Evolutionary conservation across 2,113 vertebrate species (phyloP).

Genomic region (Rhizomys pruinosus): DNA sequence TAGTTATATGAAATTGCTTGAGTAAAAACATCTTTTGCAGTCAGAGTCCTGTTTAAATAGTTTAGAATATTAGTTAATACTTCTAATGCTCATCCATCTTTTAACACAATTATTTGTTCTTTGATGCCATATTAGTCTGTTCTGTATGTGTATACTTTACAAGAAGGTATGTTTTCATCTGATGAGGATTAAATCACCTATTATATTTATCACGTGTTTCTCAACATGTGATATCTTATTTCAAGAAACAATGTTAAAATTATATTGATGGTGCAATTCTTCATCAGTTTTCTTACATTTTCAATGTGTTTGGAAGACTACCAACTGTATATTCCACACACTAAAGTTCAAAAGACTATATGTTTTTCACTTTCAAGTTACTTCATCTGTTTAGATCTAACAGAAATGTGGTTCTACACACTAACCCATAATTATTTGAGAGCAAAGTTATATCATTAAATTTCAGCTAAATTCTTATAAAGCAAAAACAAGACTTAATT

Average conservation of each 20-base stretch:
- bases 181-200: slow-evolving; percentile 64
- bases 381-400: slow-evolving; percentile 24
- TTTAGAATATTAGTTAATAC: slow-evolving; percentile 52
- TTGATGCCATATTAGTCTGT: slow-evolving; percentile 82
- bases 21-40: slow-evolving; percentile 60
- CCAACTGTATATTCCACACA: slow-evolving; percentile 11
- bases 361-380: slow-evolving; percentile 43
- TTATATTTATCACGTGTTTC: slow-evolving; percentile 42
- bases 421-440: slow-evolving; percentile 63
- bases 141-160: slow-evolving; percentile 78
- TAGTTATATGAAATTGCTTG: slow-evolving; percentile 60
- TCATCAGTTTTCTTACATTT: slow-evolving; percentile 7
- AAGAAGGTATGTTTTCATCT: slow-evolving; percentile 58
- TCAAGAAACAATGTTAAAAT: slow-evolving; percentile 1
- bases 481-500: slow-evolving; percentile 44
- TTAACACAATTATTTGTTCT: slow-evolving; percentile 78
- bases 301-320: slow-evolving; percentile 1
- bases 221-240: slow-evolving; percentile 32
- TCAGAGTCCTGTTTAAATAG: slow-evolving; percentile 60
- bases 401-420: slow-evolving; percentile 37
- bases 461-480: slow-evolving; percentile 58
- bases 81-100: slow-evolving; percentile 67
- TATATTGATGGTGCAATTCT: slow-evolving; percentile 33
- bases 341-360: slow-evolving; percentile 38
- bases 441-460: slow-evolving; percentile 42